Percentiles rank a stretch among this genome's conserved stretches.
Conservation (phyloP, 2,113 vertebrate genomes). For the Indri indri region DNA sequence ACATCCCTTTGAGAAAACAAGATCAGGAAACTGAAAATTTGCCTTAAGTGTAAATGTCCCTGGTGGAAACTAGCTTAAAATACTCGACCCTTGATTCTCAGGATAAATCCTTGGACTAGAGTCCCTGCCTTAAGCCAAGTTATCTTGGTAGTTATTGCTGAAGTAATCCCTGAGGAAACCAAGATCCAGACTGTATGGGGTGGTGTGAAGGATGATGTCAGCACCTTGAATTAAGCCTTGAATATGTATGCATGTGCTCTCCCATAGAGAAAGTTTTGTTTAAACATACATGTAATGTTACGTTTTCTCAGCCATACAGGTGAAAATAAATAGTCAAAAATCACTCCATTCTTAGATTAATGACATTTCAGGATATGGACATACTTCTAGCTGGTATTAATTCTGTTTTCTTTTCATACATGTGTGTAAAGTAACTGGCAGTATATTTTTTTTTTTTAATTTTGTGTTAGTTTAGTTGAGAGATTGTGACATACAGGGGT, state of each 20-base stretch:
- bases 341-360: constrained; percentile 13
- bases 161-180: constrained; percentile 61
- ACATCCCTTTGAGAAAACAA: not conserved
- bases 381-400: constrained; percentile 21
- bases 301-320: constrained; percentile 31
- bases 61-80: not conserved
- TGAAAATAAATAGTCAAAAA: constrained; percentile 61
- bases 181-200: constrained; percentile 46
- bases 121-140: constrained; percentile 20
- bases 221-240: constrained; percentile 57
- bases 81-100: not conserved
- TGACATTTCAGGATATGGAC: constrained; percentile 26
- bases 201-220: constrained; percentile 61
- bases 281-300: constrained; percentile 33
- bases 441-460: constrained; percentile 8
- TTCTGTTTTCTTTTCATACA: constrained; percentile 63
- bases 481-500: not conserved
- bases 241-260: not conserved
- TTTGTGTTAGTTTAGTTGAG: constrained; percentile 47
- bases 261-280: constrained; percentile 49
- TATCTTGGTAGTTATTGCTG: constrained; percentile 58
- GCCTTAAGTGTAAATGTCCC: not conserved
- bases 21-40: not conserved
- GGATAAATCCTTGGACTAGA: constrained; percentile 22
- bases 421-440: constrained; percentile 33